Evolutionary conservation across 2,888 invertebrate genomes (phyloP).

Genomic region (Drosophila siamana): DNA sequence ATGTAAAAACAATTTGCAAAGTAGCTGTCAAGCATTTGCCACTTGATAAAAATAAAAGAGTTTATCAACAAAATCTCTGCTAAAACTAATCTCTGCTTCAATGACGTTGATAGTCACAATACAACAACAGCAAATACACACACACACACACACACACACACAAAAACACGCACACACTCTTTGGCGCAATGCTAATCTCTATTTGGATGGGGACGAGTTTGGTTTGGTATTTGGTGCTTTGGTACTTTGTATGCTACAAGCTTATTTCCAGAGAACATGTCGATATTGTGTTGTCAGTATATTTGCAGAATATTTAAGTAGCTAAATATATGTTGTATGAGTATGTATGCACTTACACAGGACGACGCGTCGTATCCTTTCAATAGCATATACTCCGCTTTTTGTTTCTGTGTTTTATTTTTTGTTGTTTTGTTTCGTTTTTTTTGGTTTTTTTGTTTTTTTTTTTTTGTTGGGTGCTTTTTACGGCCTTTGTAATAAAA

Average conservation of each 20-base stretch:
- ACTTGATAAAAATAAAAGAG: slow-evolving; percentile 1
- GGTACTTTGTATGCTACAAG: slow-evolving; percentile 3
- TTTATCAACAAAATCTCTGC: slow-evolving; percentile 3
- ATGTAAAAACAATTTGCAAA: neutral
- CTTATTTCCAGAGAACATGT: slow-evolving; percentile 10
- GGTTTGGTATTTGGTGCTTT: too few species aligned
- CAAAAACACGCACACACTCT: neutral
- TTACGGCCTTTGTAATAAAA: slow-evolving; percentile 79
- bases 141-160: too few species aligned
- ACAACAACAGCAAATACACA: neutral
- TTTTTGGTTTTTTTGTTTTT: slow-evolving; percentile 28
- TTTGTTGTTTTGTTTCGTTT: slow-evolving; percentile 7
- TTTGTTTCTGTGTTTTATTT: slow-evolving; percentile 28
- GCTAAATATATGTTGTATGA: slow-evolving; percentile 21
- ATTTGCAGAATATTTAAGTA: slow-evolving; percentile 38
- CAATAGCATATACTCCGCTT: slow-evolving; percentile 52
- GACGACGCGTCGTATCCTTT: slow-evolving; percentile 62
- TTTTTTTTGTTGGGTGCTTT: slow-evolving; percentile 40
- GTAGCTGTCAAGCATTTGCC: neutral
- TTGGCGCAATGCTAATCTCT: slow-evolving; percentile 24
- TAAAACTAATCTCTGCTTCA: neutral
- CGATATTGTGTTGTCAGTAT: slow-evolving; percentile 26
- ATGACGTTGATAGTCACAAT: neutral
- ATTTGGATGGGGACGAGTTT: neutral
- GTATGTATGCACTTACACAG: slow-evolving; percentile 64